Base-by-base conservation (phyloP, 2,888 invertebrate species). In the Rhagium mordax region DNA sequence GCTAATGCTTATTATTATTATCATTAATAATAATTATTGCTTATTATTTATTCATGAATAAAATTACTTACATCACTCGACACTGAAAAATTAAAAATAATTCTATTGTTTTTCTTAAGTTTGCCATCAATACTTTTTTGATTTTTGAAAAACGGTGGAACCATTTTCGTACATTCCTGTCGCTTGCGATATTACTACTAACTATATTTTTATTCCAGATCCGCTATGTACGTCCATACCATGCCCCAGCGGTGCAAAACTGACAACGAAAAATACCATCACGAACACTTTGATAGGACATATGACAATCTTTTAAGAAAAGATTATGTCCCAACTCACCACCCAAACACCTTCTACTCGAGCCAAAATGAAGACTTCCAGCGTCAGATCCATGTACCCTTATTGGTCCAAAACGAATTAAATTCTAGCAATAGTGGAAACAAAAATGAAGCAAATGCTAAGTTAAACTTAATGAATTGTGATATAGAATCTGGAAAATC, bases 401-500 rank as follows among this genome's bases (percentile, higher is more conserved):
- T 84, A 18, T 69, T 84, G n/a, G 78, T 83, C 10, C 67, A 72
- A 47, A 71, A 64, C 20, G 72, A 74, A 53, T 64, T 66, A 48
- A 62, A 41, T 67, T 33, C 59, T 55, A 51, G 74, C 21, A 49
- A 71, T 60, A 74, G 70, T 53, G 79, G 74, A 2, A 81, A 78
- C n/a, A 84, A 83, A 71, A 84, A 85, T 60, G 82, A 81, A 41
- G 79, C 79, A 2, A 83, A 84, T 41, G 83, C 83, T 8, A 84
- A 82, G 78, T 72, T 81, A 61, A 83, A 84, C 62, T 75, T 80
- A 13, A 72, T 82, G 59, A 80, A 81, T n/a, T 75, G 77, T 72
- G 79, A 79, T 33, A 48, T 59, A 27, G 78, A 77, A 10, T 79
- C 79, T 7, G 77, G 78, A 27, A 76, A 78, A 47, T 78, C 79